A percentile compares a stretch with the other conserved stretches of the same genome.
phyloP scores from a whole-genome alignment of 2,797 vertebrate species.

The Acropternis orthonyx region DNA sequence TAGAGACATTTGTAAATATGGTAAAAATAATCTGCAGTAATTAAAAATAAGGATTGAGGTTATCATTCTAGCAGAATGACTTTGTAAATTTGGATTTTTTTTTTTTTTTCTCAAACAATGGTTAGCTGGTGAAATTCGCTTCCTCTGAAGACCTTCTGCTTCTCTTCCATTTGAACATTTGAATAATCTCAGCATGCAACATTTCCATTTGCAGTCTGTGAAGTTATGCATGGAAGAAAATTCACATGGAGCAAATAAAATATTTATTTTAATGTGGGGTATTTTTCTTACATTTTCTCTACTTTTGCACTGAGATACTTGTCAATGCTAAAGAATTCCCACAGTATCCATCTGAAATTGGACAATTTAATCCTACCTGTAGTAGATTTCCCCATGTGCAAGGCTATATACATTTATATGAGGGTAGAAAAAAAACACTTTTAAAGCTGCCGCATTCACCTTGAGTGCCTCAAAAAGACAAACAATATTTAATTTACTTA shows the following conservation, averaged over 20 bases:
- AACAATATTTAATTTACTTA: neutral
- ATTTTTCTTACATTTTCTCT: neutral
- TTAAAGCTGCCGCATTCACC: neutral
- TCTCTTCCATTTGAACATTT: neutral
- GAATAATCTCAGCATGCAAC: neutral
- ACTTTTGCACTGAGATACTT: neutral
- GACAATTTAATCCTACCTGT: neutral
- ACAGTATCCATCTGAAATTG: neutral
- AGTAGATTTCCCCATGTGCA: fast-evolving
- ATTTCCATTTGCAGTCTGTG: neutral
- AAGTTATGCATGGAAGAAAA: neutral
- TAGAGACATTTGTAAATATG: neutral
- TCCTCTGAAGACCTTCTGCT: neutral
- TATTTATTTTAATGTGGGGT: neutral
- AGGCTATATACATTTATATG: neutral
- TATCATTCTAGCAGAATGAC: neutral
- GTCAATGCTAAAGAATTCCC: neutral
- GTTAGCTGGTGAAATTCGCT: neutral
- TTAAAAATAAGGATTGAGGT: neutral
- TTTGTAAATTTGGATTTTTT: neutral
- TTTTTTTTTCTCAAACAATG: neutral
- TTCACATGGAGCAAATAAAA: neutral
- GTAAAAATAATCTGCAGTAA: neutral
- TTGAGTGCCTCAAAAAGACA: neutral
- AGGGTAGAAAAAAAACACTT: neutral